A percentile compares a stretch with the other conserved stretches of the same genome.
These are phyloP conservation scores for Amphipoea lucens DNA, from an alignment of 2,888 invertebrate genomes.

Conservation along the genomic window DNA sequence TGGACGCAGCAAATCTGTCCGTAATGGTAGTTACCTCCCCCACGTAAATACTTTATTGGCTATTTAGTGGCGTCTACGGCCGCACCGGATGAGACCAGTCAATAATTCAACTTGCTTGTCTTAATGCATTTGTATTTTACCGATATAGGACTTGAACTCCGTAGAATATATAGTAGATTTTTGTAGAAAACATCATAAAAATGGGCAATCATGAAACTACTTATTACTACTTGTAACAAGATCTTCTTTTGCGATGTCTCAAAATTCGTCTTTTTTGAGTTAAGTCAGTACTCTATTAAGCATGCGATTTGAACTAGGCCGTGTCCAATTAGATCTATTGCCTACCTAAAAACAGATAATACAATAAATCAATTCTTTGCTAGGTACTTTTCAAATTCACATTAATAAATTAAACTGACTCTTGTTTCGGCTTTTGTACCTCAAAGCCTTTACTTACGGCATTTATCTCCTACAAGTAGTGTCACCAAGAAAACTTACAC, in stretches of 20 bases:
- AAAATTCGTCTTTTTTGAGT: too few species aligned
- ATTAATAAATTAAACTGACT: background rate
- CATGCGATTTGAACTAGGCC: too few species aligned
- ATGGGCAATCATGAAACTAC: too few species aligned
- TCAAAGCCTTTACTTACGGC: too few species aligned
- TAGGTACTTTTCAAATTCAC: background rate
- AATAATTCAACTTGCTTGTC: constrained; percentile 37
- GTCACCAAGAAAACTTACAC: background rate
- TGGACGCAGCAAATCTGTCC: constrained; percentile 46
- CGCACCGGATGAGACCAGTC: constrained; percentile 1
- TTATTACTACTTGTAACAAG: too few species aligned
- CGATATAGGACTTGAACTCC: background rate
- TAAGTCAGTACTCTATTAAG: too few species aligned
- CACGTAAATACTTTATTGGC: constrained; percentile 64
- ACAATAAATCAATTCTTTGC: background rate
- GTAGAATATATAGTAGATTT: too few species aligned
- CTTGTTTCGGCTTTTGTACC: accelerated
- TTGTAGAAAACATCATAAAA: too few species aligned
- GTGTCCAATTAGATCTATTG: background rate
- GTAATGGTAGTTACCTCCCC: constrained; percentile 53
- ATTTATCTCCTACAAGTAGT: background rate
- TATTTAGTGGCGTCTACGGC: constrained; percentile 46
- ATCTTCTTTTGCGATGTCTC: too few species aligned
- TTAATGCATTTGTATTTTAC: constrained; percentile 25
- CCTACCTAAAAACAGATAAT: background rate